phyloP scores from a whole-genome alignment of 1,140 invertebrate species.

The Parasteatoda tepidariorum region DNA sequence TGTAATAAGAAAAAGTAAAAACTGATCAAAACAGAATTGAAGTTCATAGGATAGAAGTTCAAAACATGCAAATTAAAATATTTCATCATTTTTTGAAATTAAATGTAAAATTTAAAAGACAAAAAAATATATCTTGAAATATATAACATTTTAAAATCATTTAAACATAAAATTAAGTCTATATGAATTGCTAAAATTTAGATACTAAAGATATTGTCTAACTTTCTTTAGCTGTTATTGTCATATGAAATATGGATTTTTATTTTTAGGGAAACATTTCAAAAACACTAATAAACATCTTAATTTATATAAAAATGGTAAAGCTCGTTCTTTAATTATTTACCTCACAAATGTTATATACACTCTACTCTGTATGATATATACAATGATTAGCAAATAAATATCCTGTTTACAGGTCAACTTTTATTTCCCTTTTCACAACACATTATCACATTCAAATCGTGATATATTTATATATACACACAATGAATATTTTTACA shows the following conservation, averaged over 20 bases:
- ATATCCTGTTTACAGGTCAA: constrained; percentile 19
- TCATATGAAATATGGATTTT: neutral
- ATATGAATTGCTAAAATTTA: too few relatives aligned
- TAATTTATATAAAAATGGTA: neutral
- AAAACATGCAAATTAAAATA: too few relatives aligned
- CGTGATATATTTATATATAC: constrained; percentile 57
- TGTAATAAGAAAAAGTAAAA: too few relatives aligned
- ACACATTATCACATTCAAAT: constrained; percentile 53
- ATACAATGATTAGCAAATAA: neutral
- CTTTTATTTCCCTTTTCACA: constrained; percentile 58
- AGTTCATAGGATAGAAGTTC: too few relatives aligned
- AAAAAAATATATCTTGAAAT: too few relatives aligned
- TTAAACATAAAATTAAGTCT: too few relatives aligned
- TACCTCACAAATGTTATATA: neutral
- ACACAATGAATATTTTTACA: constrained; percentile 53
- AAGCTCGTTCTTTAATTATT: neutral
- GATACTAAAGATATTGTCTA: too few relatives aligned
- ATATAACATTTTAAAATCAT: too few relatives aligned
- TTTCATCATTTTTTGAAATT: too few relatives aligned
- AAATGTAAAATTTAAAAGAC: too few relatives aligned
- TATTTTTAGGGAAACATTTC: neutral
- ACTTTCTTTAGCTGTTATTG: neutral
- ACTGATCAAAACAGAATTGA: too few relatives aligned
- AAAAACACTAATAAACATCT: neutral
- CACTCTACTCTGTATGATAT: neutral